Evolutionary conservation across 2,888 invertebrate genomes (phyloP).

Genomic region (Philereme vetulata): DNA sequence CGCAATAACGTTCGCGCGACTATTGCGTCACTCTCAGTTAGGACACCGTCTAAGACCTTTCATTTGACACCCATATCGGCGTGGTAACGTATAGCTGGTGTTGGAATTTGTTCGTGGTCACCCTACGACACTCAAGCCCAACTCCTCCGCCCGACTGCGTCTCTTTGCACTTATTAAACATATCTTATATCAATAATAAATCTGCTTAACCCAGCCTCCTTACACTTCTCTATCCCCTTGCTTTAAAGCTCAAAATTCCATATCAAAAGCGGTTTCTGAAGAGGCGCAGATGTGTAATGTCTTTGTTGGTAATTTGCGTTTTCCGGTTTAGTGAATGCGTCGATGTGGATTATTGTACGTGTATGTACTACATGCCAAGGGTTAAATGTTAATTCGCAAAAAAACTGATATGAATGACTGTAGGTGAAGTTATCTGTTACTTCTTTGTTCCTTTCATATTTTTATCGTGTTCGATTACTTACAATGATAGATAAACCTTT

Average conservation of each 20-base stretch:
- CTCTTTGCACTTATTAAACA: constrained; percentile 77
- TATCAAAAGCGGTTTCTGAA: constrained; percentile 27
- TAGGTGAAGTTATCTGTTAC: constrained; percentile 19
- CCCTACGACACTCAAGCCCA: constrained; percentile 63
- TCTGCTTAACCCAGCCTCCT: constrained; percentile 51
- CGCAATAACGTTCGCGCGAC: too few relatives aligned
- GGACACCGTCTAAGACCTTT: too few relatives aligned
- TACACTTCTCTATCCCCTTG: constrained; percentile 43
- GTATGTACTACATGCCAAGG: constrained; percentile 47
- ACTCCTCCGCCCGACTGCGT: constrained; percentile 69
- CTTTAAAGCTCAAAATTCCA: constrained; percentile 46
- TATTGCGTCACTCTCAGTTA: too few relatives aligned
- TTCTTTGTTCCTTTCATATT: constrained; percentile 31
- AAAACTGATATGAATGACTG: constrained; percentile 23
- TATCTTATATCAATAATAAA: constrained; percentile 79
- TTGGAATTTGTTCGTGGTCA: constrained; percentile 44
- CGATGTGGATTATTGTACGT: constrained; percentile 60
- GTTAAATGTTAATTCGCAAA: constrained; percentile 57
- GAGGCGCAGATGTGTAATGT: constrained; percentile 77
- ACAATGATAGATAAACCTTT: not conserved
- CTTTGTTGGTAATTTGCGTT: constrained; percentile 83
- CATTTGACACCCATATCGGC: too few relatives aligned
- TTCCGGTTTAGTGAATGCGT: constrained; percentile 79
- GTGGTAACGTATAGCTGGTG: too few relatives aligned
- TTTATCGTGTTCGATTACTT: constrained; percentile 27